Percentiles rank a stretch among this genome's conserved stretches.
Conservation (phyloP, 2,113 vertebrate species). For the Tenebrosternarchus preto region DNA sequence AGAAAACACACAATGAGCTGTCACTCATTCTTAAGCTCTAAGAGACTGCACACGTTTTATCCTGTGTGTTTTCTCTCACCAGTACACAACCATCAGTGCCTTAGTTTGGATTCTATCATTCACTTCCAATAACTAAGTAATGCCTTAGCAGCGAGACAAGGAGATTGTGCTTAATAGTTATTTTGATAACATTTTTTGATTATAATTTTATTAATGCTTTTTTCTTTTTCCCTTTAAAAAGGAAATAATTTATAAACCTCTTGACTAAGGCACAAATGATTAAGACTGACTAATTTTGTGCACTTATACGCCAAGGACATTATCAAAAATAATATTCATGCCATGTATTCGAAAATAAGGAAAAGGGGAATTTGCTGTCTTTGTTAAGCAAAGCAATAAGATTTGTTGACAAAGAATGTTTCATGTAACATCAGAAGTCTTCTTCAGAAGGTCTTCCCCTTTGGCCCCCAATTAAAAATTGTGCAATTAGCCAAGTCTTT, state of each 20-base stretch:
- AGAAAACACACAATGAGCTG: conserved; percentile 14
- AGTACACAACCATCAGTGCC: conserved; percentile 36
- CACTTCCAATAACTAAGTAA: conserved; percentile 18
- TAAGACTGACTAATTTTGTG: not conserved
- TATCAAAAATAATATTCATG: not conserved
- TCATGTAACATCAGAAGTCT: conserved; percentile 1
- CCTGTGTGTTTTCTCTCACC: conserved; percentile 24
- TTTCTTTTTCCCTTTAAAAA: not conserved
- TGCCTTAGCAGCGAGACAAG: not conserved
- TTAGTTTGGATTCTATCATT: conserved; percentile 47
- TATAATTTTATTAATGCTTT: not conserved
- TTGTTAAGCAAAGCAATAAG: not conserved
- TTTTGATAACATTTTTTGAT: not conserved
- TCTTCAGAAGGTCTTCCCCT: not conserved
- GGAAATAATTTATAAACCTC: not conserved
- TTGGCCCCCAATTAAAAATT: not conserved
- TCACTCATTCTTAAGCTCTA: conserved; percentile 10
- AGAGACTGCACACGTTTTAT: conserved; percentile 33
- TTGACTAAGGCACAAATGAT: not conserved
- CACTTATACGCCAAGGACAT: not conserved
- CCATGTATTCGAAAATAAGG: no score
- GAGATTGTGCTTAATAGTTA: not conserved
- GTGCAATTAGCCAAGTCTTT: not conserved
- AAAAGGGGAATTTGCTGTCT: not conserved
- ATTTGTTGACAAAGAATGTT: not conserved